Percentiles rank a stretch among this genome's conserved stretches.
phyloP scores from a whole-genome alignment of 2,888 invertebrate species.

The Coenonympha glycerion region DNA sequence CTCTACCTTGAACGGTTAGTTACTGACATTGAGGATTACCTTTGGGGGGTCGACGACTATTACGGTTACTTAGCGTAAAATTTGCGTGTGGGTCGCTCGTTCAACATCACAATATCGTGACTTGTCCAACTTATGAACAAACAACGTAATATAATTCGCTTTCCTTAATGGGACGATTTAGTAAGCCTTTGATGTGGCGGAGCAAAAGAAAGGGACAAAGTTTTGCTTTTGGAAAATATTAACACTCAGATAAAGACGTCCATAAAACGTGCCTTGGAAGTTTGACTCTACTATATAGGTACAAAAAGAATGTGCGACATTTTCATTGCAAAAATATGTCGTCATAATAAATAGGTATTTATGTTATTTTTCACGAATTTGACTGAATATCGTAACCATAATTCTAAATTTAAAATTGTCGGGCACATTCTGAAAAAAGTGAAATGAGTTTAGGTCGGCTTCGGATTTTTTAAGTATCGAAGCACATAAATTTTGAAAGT shows the following conservation, averaged over 20 bases:
- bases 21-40: conserved; percentile 28
- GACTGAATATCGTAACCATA: no score
- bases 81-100: conserved; percentile 57
- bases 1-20: conserved; percentile 10
- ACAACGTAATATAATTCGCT: conserved; percentile 51
- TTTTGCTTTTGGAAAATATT: neutral
- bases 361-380: no score
- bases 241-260: neutral
- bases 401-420: no score
- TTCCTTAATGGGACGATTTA: conserved; percentile 12
- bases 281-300: no score
- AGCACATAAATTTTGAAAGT: no score
- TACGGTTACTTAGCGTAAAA: conserved; percentile 45
- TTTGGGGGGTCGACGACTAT: conserved; percentile 35
- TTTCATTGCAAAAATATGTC: no score
- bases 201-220: conserved; percentile 9
- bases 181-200: conserved; percentile 14
- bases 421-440: no score
- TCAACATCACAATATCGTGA: conserved; percentile 56
- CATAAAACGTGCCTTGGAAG: no score
- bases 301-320: no score
- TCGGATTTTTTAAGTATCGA: no score
- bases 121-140: conserved; percentile 49
- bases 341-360: no score
- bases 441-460: no score